Percentiles rank a stretch among this genome's conserved stretches.
Conservation (phyloP, 1,140 invertebrate genomes). For the Bilobella aurantiaca region DNA sequence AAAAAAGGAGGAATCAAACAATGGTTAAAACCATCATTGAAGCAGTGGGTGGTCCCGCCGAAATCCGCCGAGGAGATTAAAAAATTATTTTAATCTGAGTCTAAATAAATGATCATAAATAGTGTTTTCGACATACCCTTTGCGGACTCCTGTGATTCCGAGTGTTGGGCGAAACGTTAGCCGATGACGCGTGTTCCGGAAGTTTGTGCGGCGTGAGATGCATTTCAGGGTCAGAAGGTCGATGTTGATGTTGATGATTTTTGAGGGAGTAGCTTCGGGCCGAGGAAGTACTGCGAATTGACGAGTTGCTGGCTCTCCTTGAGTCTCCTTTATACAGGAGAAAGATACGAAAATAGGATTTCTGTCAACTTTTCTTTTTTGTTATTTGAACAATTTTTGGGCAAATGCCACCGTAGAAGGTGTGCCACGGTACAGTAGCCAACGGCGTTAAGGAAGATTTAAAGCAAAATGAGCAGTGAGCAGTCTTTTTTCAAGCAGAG, state of each 20-base stretch:
- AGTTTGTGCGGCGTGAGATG: conserved; percentile 9
- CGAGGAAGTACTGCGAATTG: conserved; percentile 27
- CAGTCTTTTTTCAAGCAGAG: too few species aligned
- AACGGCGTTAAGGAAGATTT: conserved; percentile 1
- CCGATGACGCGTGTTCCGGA: conserved; percentile 12
- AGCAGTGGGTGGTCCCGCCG: too few species aligned
- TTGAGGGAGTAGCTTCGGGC: conserved; percentile 29
- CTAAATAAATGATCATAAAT: too few species aligned
- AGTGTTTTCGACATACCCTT: not conserved
- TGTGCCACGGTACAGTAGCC: too few species aligned
- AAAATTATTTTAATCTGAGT: too few species aligned
- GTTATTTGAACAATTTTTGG: not conserved
- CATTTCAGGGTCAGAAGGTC: conserved; percentile 28
- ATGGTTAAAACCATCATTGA: too few species aligned
- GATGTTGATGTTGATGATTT: conserved; percentile 27
- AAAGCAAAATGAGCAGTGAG: not conserved
- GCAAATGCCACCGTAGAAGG: conserved; percentile 10
- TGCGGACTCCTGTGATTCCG: not conserved
- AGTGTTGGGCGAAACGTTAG: conserved; percentile 2
- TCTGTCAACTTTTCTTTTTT: not conserved
- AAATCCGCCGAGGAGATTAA: too few species aligned
- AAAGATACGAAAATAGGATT: conserved; percentile 1
- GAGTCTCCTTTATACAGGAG: conserved; percentile 12
- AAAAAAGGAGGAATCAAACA: too few species aligned
- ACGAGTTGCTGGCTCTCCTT: conserved; percentile 30